Evolutionary conservation across 2,113 vertebrate genomes (phyloP), one percentile per base, ranked within the genome.

Genomic region (Prinia subflava): DNA sequence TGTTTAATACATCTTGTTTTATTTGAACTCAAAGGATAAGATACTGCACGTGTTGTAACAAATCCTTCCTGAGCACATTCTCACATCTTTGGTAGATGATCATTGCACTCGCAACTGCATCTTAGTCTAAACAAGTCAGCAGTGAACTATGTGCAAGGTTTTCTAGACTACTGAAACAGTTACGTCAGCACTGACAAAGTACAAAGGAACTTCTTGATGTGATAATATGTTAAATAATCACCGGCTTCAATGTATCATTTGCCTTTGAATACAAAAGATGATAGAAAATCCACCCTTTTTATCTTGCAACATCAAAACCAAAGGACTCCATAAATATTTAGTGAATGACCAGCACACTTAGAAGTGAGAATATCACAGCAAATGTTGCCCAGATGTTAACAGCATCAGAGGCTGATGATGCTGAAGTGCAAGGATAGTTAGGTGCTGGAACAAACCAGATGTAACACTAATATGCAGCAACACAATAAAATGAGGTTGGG

Each of bases 221-320:
- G 84, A 74, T 33, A 44, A 87, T 67, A 44, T 62, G 82, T 94
- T 80, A 73, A 94, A 70, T 57, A 70, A 87, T 49, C 91, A 64
- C 62, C 30, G 80, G 55, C 76, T 49, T 86, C 68, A 81, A 64
- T 25, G 31, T 47, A 33, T 44, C 83, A 83, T 69, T 74, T 92
- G 62, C 57, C 94, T 93, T 87, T 89, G 55, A 84, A 55, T 86
- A 25, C 15, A 25, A 70, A 41, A 86, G 75, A 80, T 69, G 35
- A 89, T 5, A 76, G 44, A 90, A 95, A 88, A 46, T 25, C 9
- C 79, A 60, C 52, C 19, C 60, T 69, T 94, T 90, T 93, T 56
- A 94, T 87, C 86, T 85, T 17, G 22, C 57, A 83, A 90, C 87
- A 91, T 89, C 69, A 96, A 95, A 96, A 47, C 50, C 39, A 77